These are phyloP conservation scores for Harpagoxenus sublaevis DNA, from an alignment of 2,888 invertebrate genomes.

Conservation along the genomic window DNA sequence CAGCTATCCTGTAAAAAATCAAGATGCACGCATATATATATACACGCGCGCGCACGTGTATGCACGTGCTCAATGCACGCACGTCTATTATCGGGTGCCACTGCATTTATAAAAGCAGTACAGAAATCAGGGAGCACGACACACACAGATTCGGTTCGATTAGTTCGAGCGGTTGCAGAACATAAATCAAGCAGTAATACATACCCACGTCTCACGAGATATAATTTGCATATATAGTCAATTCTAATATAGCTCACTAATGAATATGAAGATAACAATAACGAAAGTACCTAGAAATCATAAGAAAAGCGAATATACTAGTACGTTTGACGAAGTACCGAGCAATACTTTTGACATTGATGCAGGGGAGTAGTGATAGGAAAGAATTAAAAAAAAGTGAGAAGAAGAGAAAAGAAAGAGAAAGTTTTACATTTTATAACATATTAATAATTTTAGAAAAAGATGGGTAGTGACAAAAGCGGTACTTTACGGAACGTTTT, in stretches of 20 bases:
- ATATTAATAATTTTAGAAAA: neutral
- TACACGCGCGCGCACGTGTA: constrained; percentile 3
- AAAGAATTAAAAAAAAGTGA: constrained; percentile 20
- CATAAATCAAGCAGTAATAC: constrained; percentile 60
- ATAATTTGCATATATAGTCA: constrained; percentile 60
- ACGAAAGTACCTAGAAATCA: constrained; percentile 51
- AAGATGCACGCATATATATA: constrained; percentile 71
- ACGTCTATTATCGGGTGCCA: neutral
- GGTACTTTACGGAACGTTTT: constrained; percentile 79
- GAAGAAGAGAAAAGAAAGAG: neutral
- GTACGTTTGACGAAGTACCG: constrained; percentile 2
- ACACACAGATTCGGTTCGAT: neutral
- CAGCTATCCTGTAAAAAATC: constrained; percentile 84
- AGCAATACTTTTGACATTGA: constrained; percentile 32
- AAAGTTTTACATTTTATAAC: constrained; percentile 11
- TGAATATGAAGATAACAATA: constrained; percentile 29
- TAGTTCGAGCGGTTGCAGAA: constrained; percentile 1
- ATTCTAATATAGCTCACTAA: constrained; percentile 55
- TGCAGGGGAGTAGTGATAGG: neutral
- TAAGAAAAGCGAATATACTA: constrained; percentile 47
- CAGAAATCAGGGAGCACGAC: constrained; percentile 1
- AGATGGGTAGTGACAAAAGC: constrained; percentile 48
- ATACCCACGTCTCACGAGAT: constrained; percentile 62
- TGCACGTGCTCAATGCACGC: neutral
- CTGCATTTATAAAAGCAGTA: constrained; percentile 26